Evolutionary conservation across 2,797 vertebrate genomes (phyloP).

Genomic region (Smutsia gigantea): DNA sequence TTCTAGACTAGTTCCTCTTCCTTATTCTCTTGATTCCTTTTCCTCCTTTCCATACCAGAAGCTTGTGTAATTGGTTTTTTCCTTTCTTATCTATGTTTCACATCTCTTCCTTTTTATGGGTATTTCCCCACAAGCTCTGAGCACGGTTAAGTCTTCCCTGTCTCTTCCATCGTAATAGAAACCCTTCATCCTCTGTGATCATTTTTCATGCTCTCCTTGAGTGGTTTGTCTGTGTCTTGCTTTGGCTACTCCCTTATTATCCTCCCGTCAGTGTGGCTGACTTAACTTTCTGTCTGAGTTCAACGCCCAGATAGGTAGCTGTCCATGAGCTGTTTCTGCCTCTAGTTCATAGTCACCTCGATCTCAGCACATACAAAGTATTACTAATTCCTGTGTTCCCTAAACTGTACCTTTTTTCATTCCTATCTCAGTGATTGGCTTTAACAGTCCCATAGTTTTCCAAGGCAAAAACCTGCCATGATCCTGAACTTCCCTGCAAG

Average conservation of each 20-base stretch:
- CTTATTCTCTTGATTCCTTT: neutral
- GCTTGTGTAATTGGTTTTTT: neutral
- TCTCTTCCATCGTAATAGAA: neutral
- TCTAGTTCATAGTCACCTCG: neutral
- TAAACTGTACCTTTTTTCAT: neutral
- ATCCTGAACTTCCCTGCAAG: neutral
- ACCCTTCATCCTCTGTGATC: neutral
- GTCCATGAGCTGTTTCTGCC: neutral
- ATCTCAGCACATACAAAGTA: neutral
- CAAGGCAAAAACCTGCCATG: neutral
- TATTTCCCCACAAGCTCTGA: neutral
- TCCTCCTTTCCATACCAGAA: neutral
- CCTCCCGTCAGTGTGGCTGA: neutral
- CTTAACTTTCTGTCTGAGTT: neutral
- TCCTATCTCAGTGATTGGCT: neutral
- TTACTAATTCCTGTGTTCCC: neutral
- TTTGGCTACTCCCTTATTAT: neutral
- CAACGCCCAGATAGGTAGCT: neutral
- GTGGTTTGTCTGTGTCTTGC: neutral
- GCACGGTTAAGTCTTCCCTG: too few relatives aligned
- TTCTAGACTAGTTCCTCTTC: neutral
- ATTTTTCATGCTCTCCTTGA: neutral
- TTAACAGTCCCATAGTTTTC: neutral
- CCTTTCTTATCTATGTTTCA: neutral
- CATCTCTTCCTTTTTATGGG: neutral